Conservation (phyloP, 2,797 vertebrate species). For the Rhinoraja longicauda region DNA sequence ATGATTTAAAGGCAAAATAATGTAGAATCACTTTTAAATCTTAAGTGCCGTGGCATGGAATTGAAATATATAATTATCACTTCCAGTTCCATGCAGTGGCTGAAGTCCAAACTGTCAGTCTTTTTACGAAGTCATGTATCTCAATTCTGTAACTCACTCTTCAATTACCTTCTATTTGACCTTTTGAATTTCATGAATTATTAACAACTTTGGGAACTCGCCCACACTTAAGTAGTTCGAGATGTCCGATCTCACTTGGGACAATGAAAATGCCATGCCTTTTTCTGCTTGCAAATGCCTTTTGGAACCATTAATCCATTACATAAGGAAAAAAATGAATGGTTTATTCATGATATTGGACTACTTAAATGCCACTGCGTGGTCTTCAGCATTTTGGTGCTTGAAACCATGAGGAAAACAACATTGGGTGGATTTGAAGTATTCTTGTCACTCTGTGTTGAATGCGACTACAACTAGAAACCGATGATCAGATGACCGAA, state of each 20-base stretch:
- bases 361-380: not conserved
- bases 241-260: not conserved
- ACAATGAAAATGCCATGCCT: not conserved
- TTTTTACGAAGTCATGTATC: not conserved
- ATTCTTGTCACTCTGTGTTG: not conserved
- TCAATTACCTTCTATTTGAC: slow-evolving; percentile 14
- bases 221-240: not conserved
- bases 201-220: not conserved
- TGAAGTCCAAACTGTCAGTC: not conserved
- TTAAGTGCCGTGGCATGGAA: slow-evolving; percentile 9
- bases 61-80: slow-evolving; percentile 20
- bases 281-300: not conserved
- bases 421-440: not conserved
- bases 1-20: not conserved
- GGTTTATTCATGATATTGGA: not conserved
- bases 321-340: not conserved
- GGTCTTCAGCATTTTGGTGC: not conserved
- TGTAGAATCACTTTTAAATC: not conserved
- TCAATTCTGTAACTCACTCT: not conserved
- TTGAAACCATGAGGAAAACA: not conserved
- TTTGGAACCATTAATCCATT: not conserved
- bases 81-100: not conserved
- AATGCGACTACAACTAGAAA: not conserved
- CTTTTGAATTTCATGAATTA: slow-evolving; percentile 19
- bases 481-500: not conserved